Conservation (phyloP, 2,113 vertebrate species). For the Ascaphus truei region DNA sequence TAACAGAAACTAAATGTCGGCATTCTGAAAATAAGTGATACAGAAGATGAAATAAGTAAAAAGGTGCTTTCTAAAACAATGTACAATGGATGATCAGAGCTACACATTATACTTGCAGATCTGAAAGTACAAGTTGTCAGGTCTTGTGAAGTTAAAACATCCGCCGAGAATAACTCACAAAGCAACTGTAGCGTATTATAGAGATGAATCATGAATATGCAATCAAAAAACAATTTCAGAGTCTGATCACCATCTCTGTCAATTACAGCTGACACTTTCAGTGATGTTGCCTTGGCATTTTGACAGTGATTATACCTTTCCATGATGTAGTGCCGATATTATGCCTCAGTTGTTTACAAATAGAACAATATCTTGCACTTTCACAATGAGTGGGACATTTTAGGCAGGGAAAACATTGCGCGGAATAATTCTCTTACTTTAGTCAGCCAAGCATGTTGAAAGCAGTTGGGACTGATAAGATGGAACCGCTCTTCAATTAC, state of each 20-base stretch:
- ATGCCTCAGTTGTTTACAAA: conserved; percentile 63
- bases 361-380: conserved; percentile 49
- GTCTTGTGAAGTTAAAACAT: conserved; percentile 55
- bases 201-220: conserved; percentile 66
- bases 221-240: conserved; percentile 58
- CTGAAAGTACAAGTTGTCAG: conserved; percentile 54
- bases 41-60: neutral
- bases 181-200: conserved; percentile 52
- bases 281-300: conserved; percentile 52
- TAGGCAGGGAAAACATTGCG: conserved; percentile 50
- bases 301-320: conserved; percentile 68
- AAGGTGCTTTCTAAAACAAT: neutral
- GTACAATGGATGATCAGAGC: conserved; percentile 35
- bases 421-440: conserved; percentile 45
- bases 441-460: conserved; percentile 35
- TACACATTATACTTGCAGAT: conserved; percentile 59
- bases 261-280: conserved; percentile 57
- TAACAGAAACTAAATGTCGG: neutral
- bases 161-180: conserved; percentile 53
- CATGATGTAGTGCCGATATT: conserved; percentile 53
- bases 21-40: neutral
- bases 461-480: conserved; percentile 18
- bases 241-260: conserved; percentile 58
- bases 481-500: neutral
- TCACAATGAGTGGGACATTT: conserved; percentile 40